Conservation (phyloP, 2,113 vertebrate genomes). For the Atractosteus spatula region DNA sequence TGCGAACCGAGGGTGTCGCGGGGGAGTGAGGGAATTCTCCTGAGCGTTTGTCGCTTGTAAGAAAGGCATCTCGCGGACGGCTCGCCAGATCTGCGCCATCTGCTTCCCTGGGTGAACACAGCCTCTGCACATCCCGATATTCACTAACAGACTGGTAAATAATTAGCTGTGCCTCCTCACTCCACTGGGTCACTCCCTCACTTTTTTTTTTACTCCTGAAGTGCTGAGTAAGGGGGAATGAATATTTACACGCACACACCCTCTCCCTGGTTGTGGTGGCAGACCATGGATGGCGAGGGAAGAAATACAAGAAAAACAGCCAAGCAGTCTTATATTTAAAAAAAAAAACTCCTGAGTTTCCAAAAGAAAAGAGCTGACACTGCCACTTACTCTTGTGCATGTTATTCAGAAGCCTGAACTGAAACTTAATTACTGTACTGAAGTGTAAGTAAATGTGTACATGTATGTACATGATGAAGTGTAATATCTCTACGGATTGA, state of each 20-base stretch:
- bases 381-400: too few relatives aligned
- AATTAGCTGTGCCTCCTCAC: conserved; percentile 25
- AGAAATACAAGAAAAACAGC: neutral
- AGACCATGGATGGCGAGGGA: neutral
- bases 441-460: too few relatives aligned
- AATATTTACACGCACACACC: neutral
- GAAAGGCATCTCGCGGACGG: conserved; percentile 25
- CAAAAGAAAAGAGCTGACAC: too few relatives aligned
- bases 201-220: neutral
- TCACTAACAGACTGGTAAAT: conserved; percentile 25
- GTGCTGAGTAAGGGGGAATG: neutral
- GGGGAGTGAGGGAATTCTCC: conserved; percentile 25
- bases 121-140: conserved; percentile 20
- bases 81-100: conserved; percentile 28
- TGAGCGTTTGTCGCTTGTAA: conserved; percentile 20
- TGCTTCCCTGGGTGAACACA: conserved; percentile 31
- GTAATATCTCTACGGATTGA: too few relatives aligned
- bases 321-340: too few relatives aligned
- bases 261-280: neutral
- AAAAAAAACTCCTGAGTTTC: too few relatives aligned
- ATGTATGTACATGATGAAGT: too few relatives aligned
- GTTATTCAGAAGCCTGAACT: too few relatives aligned
- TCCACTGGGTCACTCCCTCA: neutral
- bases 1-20: conserved; percentile 12
- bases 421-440: too few relatives aligned